Base-by-base conservation (phyloP, 2,113 vertebrate species). In the Morphnarchus princeps region DNA sequence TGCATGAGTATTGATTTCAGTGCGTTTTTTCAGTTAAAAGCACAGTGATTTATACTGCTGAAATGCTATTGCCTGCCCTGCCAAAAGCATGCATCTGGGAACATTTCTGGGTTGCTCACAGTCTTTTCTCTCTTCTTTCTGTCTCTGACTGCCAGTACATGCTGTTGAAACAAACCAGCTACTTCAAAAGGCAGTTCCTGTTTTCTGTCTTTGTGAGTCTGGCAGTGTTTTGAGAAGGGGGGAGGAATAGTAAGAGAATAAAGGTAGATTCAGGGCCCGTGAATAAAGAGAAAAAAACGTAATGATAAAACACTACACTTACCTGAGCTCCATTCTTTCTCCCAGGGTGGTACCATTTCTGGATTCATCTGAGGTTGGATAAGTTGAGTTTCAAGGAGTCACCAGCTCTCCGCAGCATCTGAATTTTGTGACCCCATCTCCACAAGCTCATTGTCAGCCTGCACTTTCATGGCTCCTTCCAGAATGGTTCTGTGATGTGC, bases 1-100 rank as follows among this genome's bases (percentile, higher is more conserved):
- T 92, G 79, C 50, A 62, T 36, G 79, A 83, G 54, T 89, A 96
- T 97, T 93, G 90, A 97, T 93, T 96, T 95, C 92, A 93, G 71
- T 50, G 55, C 42, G 38, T 90, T 94, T 93, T 95, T 93, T 88
- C 95, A 86, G 86, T 90, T 97, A 97, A 96, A 95, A 96, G 90
- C 88, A 83, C n/a, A 47, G 67, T 96, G 95, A 97, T 97, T 97
- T 95, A 97, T 96, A 79, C 62, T 93, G 76, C 67, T 97, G 83
- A 94, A 95, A 90, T 43, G 93, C 90, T 92, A 63, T 55, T 94
- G 95, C 90, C 55, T 93, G 92, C 96, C 88, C 93, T 96, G 97
- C 92, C 96, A 97, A 95, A 97, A 95, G 79, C 72, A 83, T 83
- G 76, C 95, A 96, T 96, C 94, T 97, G 97, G 96, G 96, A 97